Conservation (phyloP, 2,113 vertebrate genomes). For the Bujurquina vittata region DNA sequence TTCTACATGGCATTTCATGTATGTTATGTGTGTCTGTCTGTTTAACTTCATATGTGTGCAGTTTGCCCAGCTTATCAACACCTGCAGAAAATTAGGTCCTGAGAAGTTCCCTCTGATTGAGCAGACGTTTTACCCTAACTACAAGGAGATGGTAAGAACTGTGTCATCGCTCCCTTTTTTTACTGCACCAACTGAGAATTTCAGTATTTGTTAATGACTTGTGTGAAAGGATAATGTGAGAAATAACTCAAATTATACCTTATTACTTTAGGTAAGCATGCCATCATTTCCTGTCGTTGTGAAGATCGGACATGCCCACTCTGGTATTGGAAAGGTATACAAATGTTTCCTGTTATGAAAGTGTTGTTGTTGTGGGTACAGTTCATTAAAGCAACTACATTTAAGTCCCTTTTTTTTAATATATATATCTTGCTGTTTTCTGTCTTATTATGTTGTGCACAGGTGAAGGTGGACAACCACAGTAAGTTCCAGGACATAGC, state of each 20-base stretch:
- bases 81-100: slow-evolving; percentile 88
- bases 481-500: slow-evolving; percentile 99
- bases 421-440: background rate
- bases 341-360: background rate
- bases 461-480: slow-evolving; percentile 99
- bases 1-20: background rate
- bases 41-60: slow-evolving; percentile 73
- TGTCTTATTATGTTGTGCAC: slow-evolving; percentile 32
- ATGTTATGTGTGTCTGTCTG: background rate
- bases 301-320: slow-evolving; percentile 99
- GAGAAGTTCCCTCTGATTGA: slow-evolving; percentile 97
- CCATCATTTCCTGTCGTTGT: slow-evolving; percentile 97
- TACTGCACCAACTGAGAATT: background rate
- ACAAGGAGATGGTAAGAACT: slow-evolving; percentile 93
- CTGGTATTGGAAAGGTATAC: slow-evolving; percentile 96
- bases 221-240: background rate
- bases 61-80: slow-evolving; percentile 95
- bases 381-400: background rate
- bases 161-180: background rate
- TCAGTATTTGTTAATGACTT: background rate
- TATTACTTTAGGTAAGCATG: slow-evolving; percentile 80
- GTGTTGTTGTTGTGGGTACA: background rate
- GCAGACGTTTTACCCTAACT: slow-evolving; percentile 95
- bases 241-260: background rate
- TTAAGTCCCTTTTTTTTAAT: background rate